Conservation (phyloP, 2,888 invertebrate species). For the Lissocephala sabroskyi region DNA sequence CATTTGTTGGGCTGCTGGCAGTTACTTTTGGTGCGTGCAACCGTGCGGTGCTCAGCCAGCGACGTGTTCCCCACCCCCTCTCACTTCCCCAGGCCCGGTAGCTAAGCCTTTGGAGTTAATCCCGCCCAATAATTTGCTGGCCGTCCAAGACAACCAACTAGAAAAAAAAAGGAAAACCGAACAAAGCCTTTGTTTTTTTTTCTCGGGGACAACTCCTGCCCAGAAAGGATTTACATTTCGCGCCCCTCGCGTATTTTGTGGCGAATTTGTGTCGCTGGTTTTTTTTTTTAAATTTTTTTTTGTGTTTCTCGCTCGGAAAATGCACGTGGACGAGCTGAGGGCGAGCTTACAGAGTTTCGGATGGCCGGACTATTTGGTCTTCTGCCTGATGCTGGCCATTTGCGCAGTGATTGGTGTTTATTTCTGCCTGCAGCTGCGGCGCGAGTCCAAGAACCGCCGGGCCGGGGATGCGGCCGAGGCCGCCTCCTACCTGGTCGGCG, state of each 20-base stretch:
- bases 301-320: slow-evolving; percentile 23
- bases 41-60: slow-evolving; percentile 41
- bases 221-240: too few species aligned
- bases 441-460: slow-evolving; percentile 69
- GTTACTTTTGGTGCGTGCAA: slow-evolving; percentile 47
- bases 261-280: neutral
- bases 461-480: slow-evolving; percentile 70
- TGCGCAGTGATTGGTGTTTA: slow-evolving; percentile 88
- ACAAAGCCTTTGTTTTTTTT: slow-evolving; percentile 1
- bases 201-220: too few species aligned
- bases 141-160: too few species aligned
- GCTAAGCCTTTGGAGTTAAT: too few species aligned
- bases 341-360: slow-evolving; percentile 78
- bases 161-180: neutral
- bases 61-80: too few species aligned
- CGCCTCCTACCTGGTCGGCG: slow-evolving; percentile 77
- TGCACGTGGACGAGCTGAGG: slow-evolving; percentile 70
- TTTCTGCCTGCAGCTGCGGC: slow-evolving; percentile 81
- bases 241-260: slow-evolving; percentile 6
- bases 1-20: slow-evolving; percentile 16
- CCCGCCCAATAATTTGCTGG: too few species aligned
- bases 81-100: too few species aligned
- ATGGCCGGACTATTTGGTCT: slow-evolving; percentile 85
- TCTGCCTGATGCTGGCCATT: slow-evolving; percentile 81
- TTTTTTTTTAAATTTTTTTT: neutral